Percentiles rank a stretch among this genome's conserved stretches.
Conservation (phyloP, 2,888 invertebrate genomes). For the Spicauda simplicius region DNA sequence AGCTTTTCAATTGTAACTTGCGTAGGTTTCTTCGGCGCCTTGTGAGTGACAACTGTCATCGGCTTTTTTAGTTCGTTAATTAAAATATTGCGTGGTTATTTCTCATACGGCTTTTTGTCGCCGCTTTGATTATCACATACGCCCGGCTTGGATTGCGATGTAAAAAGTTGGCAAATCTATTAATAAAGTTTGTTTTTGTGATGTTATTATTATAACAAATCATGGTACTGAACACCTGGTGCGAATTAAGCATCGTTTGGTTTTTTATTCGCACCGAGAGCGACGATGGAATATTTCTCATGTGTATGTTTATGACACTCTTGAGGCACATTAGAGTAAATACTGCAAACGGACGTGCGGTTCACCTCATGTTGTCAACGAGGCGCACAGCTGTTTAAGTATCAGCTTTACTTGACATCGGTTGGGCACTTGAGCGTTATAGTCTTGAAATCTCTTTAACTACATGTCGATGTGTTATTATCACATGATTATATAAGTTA, state of each 20-base stretch:
- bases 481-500: too few species aligned
- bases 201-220: not conserved
- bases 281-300: too few species aligned
- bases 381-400: too few species aligned
- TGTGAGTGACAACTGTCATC: slow-evolving; percentile 18
- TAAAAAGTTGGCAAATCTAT: slow-evolving; percentile 2
- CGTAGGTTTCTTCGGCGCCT: slow-evolving; percentile 27
- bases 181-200: not conserved
- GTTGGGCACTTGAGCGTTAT: too few species aligned
- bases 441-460: too few species aligned
- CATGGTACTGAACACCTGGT: not conserved
- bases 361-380: too few species aligned
- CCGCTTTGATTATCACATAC: not conserved
- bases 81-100: slow-evolving; percentile 32
- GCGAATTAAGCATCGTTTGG: not conserved
- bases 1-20: slow-evolving; percentile 30
- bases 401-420: too few species aligned
- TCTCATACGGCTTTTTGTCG: slow-evolving; percentile 17
- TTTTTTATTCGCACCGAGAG: not conserved
- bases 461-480: too few species aligned
- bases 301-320: too few species aligned
- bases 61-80: slow-evolving; percentile 27
- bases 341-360: too few species aligned
- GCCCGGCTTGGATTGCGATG: not conserved
- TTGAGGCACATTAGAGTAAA: too few species aligned